Base-by-base conservation (phyloP, 2,113 vertebrate genomes). In the Acrocephalus arundinaceus region DNA sequence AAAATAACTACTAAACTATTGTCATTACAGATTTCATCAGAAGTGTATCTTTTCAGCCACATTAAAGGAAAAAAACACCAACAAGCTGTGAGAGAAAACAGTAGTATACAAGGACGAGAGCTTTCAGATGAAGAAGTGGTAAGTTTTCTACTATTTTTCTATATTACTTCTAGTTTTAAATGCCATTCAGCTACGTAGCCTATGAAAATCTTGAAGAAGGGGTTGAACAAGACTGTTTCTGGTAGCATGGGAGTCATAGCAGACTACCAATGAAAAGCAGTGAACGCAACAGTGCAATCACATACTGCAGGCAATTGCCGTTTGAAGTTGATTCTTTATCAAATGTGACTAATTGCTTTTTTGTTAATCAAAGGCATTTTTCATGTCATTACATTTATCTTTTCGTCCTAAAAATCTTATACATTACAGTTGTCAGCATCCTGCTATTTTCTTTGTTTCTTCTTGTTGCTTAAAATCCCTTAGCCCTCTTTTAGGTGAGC, bases 101-200 rank as follows among this genome's bases (percentile, higher is more conserved):
- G 99, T 95, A 99, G 99, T 94, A 99, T 99, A 97, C 99, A 99
- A 94, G 99, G 99, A 41, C 98, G 99, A 88, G 99, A 99, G 94
- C 98, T 99, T 81, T 99, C 99, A 3, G 99, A 99, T 87, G 99
- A 99, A 97, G 99, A 99, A 98, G 99, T 99, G 99, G 99, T 99
- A 93, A 95, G 99, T 98, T 97, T 62, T 84, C 4, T 66, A 28
- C 4, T 51, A 2, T 19, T 61, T 72, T 84, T 55, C 41, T 68
- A 0, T 77, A 43, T 77, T 45, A 14, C 30, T 68, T 81, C 31
- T 49, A 24, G 6, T 72, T 92, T 41, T 57, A 54, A 75, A 37
- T 72, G 28, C 18, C 17, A 2, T 85, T 67, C 46, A 65, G 35
- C 37, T 70, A 30, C 58, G 23, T 45, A 41, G 31, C 41, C 39